Evolutionary conservation across 2,113 vertebrate genomes (phyloP), one percentile per base, ranked within the genome.

Genomic region (Sorex araneus): DNA sequence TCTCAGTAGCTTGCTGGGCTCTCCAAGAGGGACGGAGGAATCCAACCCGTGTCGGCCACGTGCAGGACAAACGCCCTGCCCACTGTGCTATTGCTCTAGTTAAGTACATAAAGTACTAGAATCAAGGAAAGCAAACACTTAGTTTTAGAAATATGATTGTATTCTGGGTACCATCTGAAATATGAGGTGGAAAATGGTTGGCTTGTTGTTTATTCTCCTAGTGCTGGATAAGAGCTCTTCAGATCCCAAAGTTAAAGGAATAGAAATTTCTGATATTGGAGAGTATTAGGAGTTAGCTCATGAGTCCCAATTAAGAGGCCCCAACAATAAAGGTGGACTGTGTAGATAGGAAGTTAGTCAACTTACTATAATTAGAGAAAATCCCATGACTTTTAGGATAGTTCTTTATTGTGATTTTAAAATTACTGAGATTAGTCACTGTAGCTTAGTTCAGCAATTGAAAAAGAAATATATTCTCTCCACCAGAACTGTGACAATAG

Each of bases 391-490:
- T 88, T 85, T 85, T 47, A 40, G 27, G 25, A 23, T 76, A 73
- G 8, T 23, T 30, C 8, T 25, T 92, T 80, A 83, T 60, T 50
- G n/a, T 1, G 0, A 40, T 79, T 91, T 87, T 86, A 80, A 4
- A 64, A 19, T 79, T 66, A 89, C 2, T 23, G 63, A 45, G 60
- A 10, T 9, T 63, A 45, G 19, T 67, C 85, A 64, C 45, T 84
- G 57, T 80, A 79, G 60, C 36, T 79, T 80, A 85, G 43, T 64
- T 77, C 21, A 54, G 32, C 18, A 84, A 19, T 50, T 89, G 36
- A 92, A 32, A 23, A 64, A 64, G 21, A 64, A 92, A 92, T 79
- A 32, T 54, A 6, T 74, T 93, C 40, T 93, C 6, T 45, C 15
- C 30, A 75, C n/a, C 28, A 70, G 32, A 83, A 21, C 70, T 34